Evolutionary conservation across 1,140 invertebrate species (phyloP).

Genomic region (Apis florea): DNA sequence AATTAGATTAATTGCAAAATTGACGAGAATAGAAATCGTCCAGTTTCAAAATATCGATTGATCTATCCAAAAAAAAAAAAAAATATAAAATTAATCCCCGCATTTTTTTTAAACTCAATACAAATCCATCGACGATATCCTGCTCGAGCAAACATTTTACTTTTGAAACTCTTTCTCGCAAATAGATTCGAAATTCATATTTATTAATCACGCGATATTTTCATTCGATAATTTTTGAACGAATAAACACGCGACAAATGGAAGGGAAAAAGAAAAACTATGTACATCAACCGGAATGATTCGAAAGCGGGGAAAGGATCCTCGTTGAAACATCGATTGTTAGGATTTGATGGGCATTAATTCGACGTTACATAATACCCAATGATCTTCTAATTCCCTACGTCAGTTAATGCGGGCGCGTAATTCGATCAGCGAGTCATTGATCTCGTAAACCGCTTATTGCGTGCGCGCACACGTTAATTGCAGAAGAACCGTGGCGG

Average conservation of each 20-base stretch:
- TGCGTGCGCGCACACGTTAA: slow-evolving; percentile 38
- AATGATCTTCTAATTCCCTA: slow-evolving; percentile 44
- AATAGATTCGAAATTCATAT: slow-evolving; percentile 13
- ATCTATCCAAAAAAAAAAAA: not conserved
- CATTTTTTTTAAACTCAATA: not conserved
- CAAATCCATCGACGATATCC: not conserved
- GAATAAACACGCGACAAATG: not conserved
- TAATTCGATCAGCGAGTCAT: slow-evolving; percentile 45
- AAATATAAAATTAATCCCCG: not conserved
- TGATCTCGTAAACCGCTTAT: slow-evolving; percentile 51
- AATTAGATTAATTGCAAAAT: too few relatives aligned
- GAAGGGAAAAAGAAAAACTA: too few relatives aligned
- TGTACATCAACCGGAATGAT: too few relatives aligned
- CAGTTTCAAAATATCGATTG: too few relatives aligned
- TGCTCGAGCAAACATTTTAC: slow-evolving; percentile 5
- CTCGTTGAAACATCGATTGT: not conserved
- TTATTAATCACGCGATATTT: slow-evolving; percentile 13
- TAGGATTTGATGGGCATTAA: slow-evolving; percentile 17
- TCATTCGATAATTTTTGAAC: not conserved
- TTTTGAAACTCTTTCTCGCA: not conserved
- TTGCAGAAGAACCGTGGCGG: slow-evolving; percentile 15
- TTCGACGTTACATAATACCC: slow-evolving; percentile 31
- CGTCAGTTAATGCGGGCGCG: slow-evolving; percentile 35
- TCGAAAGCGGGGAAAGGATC: not conserved
- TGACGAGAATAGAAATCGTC: too few relatives aligned